Base-by-base conservation (phyloP, 1,140 invertebrate species). In the Drosophila micromelanica region DNA sequence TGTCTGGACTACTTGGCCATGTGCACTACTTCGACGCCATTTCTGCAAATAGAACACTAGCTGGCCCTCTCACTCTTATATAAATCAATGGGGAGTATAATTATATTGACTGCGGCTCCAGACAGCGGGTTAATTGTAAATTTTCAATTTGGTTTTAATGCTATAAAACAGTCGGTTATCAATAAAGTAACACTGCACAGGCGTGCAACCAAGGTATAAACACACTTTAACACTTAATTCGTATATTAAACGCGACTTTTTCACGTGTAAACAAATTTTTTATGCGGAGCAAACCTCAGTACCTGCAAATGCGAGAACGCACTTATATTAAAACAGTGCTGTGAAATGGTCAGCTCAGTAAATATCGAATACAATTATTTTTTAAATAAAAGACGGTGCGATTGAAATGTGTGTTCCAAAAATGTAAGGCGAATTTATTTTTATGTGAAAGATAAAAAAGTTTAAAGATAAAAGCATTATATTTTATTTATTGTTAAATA, bases 251-350 rank as follows among this genome's bases (percentile, higher is more conserved):
- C 60, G 52, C 63, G 60, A 27, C 13, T 78, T 78, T 60, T 69
- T 15, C 46, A 63, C 42, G 67, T 74, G 70, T 69, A 90, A 90
- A 75, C 73, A 90, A 90, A 78, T 86, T 87, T 87, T 87, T 89
- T 49, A 82, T 76, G 56, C 72, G 64, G 72, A 79, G 73, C 65
- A 48, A 73, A 84, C 54, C 80, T 80, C 74, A 89, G 65, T 90
- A 90, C 86, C 86, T 90, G 85, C 87, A 90, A 86, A 86, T 90
- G 78, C 85, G 86, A 90, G 80, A 89, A 90, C 89, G 65, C 82
- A 84, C 76, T 82, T 73, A 76, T 80, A 85, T 73, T 80, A 63
- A 73, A 73, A 73, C 57, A 73, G 69, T 72, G 71, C 20, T 74
- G 69, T 13, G 23, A 45, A 71, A 62, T 57, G 43, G 35, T 5